A percentile compares a stretch with the other conserved stretches of the same genome.
phyloP scores from a whole-genome alignment of 2,888 invertebrate genomes.

The Rotaria magnacalcarata region DNA sequence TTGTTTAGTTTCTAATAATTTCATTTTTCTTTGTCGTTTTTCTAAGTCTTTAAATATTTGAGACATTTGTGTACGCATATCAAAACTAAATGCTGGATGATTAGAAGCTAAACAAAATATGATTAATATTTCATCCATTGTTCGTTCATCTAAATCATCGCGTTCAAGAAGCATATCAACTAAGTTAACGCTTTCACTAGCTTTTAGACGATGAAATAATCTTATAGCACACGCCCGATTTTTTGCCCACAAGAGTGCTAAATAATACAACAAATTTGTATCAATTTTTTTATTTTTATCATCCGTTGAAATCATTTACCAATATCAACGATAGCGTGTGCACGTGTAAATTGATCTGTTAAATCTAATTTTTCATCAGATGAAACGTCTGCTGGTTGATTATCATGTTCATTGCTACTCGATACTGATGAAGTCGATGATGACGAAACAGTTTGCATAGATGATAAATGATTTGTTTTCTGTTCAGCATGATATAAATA shows the following conservation, averaged over 20 bases:
- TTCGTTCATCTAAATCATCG: slow-evolving; percentile 37
- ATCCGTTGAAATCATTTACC: not conserved
- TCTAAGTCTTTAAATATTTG: slow-evolving; percentile 48
- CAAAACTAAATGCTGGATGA: slow-evolving; percentile 79
- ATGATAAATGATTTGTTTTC: slow-evolving; percentile 71
- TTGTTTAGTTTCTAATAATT: not conserved
- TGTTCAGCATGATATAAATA: slow-evolving; percentile 81
- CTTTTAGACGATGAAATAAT: slow-evolving; percentile 56
- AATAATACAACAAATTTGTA: slow-evolving; percentile 57
- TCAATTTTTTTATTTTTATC: no score
- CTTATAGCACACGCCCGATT: slow-evolving; percentile 85
- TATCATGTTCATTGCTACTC: not conserved
- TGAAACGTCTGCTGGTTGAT: not conserved
- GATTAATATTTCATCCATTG: slow-evolving; percentile 66
- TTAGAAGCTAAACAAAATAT: slow-evolving; percentile 85
- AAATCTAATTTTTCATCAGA: slow-evolving; percentile 8
- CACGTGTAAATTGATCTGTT: slow-evolving; percentile 24
- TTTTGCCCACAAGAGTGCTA: slow-evolving; percentile 80
- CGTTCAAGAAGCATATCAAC: slow-evolving; percentile 38
- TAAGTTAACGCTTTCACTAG: slow-evolving; percentile 34
- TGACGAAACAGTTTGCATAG: not conserved
- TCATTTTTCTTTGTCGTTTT: slow-evolving; percentile 14
- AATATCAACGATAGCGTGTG: slow-evolving; percentile 17
- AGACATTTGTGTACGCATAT: slow-evolving; percentile 47
- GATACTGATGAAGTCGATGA: not conserved